Evolutionary conservation across 2,888 invertebrate genomes (phyloP).

Genomic region (Acanthococcus lagerstroemiae): DNA sequence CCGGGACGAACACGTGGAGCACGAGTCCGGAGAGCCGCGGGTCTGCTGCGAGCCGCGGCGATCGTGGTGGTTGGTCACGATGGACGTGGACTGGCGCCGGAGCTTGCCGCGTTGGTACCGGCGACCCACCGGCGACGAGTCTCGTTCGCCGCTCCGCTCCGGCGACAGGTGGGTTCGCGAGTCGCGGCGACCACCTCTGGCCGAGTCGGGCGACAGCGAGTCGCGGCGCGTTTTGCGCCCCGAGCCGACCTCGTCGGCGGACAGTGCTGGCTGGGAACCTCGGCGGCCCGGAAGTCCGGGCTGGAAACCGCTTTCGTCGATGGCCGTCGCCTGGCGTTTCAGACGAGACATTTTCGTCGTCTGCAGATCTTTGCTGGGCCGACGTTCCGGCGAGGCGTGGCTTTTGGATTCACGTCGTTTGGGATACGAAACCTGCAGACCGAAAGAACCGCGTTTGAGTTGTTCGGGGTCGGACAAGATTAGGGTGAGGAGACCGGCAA

Average conservation of each 20-base stretch:
- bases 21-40: slow-evolving; percentile 48
- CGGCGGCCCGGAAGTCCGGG: slow-evolving; percentile 49
- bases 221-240: slow-evolving; percentile 63
- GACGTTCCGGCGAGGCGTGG: slow-evolving; percentile 41
- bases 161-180: slow-evolving; percentile 61
- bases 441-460: not conserved
- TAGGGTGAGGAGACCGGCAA: too few species aligned
- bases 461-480: too few species aligned
- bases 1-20: slow-evolving; percentile 64
- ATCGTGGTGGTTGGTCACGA: slow-evolving; percentile 29
- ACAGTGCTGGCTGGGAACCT: slow-evolving; percentile 68
- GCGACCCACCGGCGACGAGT: slow-evolving; percentile 64
- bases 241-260: slow-evolving; percentile 53
- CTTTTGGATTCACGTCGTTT: slow-evolving; percentile 41
- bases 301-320: slow-evolving; percentile 70
- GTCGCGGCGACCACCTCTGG: slow-evolving; percentile 53
- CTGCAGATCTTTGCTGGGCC: slow-evolving; percentile 38
- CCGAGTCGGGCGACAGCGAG: slow-evolving; percentile 82
- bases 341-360: slow-evolving; percentile 52
- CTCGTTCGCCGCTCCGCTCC: slow-evolving; percentile 67
- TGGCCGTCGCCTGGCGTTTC: slow-evolving; percentile 78
- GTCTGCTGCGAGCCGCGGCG: slow-evolving; percentile 39
- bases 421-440: slow-evolving; percentile 35
- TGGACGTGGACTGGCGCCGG: slow-evolving; percentile 59
- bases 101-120: slow-evolving; percentile 59